Conservation (phyloP, 2,888 invertebrate species). For the Drosophila cracens region DNA sequence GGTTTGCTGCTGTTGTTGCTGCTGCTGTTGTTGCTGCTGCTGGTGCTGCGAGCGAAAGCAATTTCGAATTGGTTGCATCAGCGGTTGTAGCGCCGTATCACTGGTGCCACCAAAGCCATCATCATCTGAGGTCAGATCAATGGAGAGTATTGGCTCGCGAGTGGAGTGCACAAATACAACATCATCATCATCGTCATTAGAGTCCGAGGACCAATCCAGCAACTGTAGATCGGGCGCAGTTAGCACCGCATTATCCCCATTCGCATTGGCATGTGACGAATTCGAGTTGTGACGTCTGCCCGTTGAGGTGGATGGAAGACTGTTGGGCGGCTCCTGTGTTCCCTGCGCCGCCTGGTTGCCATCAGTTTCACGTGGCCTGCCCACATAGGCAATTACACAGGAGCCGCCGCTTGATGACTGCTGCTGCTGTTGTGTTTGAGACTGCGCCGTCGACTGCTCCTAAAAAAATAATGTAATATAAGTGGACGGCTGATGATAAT, state of each 20-base stretch:
- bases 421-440: conserved; percentile 18
- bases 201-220: conserved; percentile 89
- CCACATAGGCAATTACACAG: conserved; percentile 71
- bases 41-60: conserved; percentile 7
- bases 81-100: conserved; percentile 23
- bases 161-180: conserved; percentile 85
- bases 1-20: background rate
- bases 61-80: conserved; percentile 11
- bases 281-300: conserved; percentile 42
- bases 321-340: conserved; percentile 37
- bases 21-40: conserved; percentile 19
- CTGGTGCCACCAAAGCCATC: conserved; percentile 76
- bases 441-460: conserved; percentile 20
- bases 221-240: conserved; percentile 90
- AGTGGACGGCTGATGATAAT: background rate
- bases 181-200: conserved; percentile 88
- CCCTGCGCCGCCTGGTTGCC: conserved; percentile 12
- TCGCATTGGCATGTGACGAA: conserved; percentile 12
- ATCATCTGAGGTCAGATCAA: conserved; percentile 88
- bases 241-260: conserved; percentile 68
- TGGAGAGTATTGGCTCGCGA: conserved; percentile 85
- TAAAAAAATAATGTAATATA: background rate
- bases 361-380: conserved; percentile 56
- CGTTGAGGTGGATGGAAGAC: conserved; percentile 55
- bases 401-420: conserved; percentile 55